A percentile compares a stretch with the other conserved stretches of the same genome.
Conservation (phyloP, 2,113 vertebrate genomes). For the Ochotona princeps region DNA sequence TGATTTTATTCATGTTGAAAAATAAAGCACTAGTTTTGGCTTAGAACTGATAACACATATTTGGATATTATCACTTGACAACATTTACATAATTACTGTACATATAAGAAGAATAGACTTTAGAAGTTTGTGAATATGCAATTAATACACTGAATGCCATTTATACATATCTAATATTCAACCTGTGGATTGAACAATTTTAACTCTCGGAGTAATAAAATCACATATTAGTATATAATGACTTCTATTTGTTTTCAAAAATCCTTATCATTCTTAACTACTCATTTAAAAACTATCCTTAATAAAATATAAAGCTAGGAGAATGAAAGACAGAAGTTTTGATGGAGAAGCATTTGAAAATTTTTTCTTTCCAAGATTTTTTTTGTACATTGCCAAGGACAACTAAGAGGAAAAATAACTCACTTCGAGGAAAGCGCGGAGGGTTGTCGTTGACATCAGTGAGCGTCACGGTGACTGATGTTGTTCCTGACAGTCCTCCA, state of each 20-base stretch:
- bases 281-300: background rate
- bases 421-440: constrained; percentile 94
- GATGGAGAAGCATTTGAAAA: background rate
- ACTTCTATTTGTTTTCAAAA: background rate
- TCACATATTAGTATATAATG: background rate
- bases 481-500: constrained; percentile 96
- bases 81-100: background rate
- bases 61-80: background rate
- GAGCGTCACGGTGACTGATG: constrained; percentile 95
- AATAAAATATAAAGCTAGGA: background rate
- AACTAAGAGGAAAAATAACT: constrained; percentile 71
- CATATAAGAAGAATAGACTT: background rate
- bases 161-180: background rate
- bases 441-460: constrained; percentile 98
- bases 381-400: background rate
- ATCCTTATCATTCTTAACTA: background rate
- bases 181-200: background rate
- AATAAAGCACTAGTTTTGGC: background rate
- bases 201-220: background rate
- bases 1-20: background rate
- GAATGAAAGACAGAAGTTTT: background rate
- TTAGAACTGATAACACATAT: background rate
- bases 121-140: background rate
- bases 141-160: too few species aligned
- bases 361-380: background rate